These are phyloP conservation scores for Ceratosolen fusciceps DNA, from an alignment of 1,140 invertebrate genomes.

Conservation along the genomic window DNA sequence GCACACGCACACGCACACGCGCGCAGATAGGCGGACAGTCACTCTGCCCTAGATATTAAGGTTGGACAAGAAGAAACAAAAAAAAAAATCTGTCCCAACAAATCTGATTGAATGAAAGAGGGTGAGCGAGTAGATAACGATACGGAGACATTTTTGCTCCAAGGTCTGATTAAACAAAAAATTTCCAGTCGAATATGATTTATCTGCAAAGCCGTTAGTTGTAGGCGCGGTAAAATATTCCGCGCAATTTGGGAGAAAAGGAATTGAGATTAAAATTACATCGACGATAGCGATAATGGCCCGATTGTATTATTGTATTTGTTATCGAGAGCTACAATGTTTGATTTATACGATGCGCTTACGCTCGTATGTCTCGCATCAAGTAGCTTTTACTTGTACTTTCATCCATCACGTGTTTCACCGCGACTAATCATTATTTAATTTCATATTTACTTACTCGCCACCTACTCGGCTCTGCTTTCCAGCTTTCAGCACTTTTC, in stretches of 20 bases:
- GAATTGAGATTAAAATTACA: slow-evolving; percentile 1
- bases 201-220: neutral
- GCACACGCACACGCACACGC: no score
- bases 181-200: neutral
- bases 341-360: neutral
- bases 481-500: no score
- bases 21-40: no score
- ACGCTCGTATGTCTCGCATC: neutral
- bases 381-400: neutral
- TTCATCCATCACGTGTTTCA: neutral
- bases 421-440: neutral
- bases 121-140: no score
- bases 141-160: no score
- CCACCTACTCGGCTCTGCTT: no score
- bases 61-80: no score
- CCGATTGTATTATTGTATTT: neutral
- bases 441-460: neutral
- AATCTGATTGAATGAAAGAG: no score
- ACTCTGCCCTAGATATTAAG: no score
- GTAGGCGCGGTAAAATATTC: neutral
- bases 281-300: neutral
- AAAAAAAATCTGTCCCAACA: no score
- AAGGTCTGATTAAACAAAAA: neutral
- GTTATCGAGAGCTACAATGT: neutral
- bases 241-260: neutral